Evolutionary conservation across 2,113 vertebrate genomes (phyloP), one percentile per base, ranked within the genome.

Genomic region (Macrotis lagotis): DNA sequence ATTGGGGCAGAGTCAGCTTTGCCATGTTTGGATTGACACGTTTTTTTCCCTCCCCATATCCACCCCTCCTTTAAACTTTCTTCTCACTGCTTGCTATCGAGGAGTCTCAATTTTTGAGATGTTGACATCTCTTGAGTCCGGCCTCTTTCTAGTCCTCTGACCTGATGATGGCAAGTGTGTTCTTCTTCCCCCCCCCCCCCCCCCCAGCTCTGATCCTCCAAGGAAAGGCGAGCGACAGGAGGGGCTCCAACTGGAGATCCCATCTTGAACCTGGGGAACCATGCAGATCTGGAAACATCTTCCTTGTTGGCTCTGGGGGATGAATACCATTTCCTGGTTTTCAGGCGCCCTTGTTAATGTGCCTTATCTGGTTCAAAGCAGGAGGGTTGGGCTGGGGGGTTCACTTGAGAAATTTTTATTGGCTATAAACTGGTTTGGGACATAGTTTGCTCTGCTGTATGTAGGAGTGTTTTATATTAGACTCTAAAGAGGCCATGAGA

Each of bases 341-440:
- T 50, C 53, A 19, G 51, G 89, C 49, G 14, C 53, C 28, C 51
- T 90, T 90, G 11, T 52, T 92, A 90, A 74, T 92, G 91, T 51
- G 88, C 91, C 93, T 92, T 66, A 88, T 96, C 94, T 95, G 26
- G 49, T 88, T 66, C 52, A 83, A 83, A 83, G 66, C 66, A 83
- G 66, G 66, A 83, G 66, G 66, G n/a, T n/a, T 83, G 44, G 66
- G 66, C 91, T 52, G 24, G 24, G 51, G 89, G 93, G 66, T 89
- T 95, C 92, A 48, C 51, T 83, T 51, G 47, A 91, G 89, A 59
- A 92, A 89, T 55, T 94, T 93, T 92, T 92, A 59, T 49, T 89
- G 95, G 74, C 92, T 91, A n/a, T 89, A 37, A 48, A 5, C 19
- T 74, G 94, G 90, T n/a, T 88, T 22, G 50, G 89, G 90, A 91